Conservation (phyloP, 2,113 vertebrate genomes). For the Brachyhypopomus occidentalis region DNA sequence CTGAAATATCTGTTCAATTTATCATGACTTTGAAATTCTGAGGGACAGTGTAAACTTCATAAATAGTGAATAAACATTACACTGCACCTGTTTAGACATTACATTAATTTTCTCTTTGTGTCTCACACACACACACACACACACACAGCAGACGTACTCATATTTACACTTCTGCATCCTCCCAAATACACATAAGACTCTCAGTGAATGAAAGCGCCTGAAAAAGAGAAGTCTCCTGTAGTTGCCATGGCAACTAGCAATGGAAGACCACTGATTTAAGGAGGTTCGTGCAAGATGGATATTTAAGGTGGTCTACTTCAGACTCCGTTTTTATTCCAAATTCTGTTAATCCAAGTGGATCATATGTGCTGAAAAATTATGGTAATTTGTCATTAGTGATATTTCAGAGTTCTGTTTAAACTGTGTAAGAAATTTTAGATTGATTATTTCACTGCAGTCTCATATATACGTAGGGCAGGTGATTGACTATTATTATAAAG, state of each 20-base stretch:
- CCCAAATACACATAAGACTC: conserved; percentile 49
- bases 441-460: not conserved
- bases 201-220: conserved; percentile 47
- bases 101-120: not conserved
- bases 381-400: not conserved
- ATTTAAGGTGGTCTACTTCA: conserved; percentile 64
- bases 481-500: not conserved
- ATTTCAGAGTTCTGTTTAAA: not conserved
- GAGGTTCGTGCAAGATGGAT: conserved; percentile 52
- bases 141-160: conserved; percentile 8
- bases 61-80: not conserved
- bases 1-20: conserved; percentile 5
- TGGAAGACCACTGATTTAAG: conserved; percentile 66
- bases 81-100: not conserved
- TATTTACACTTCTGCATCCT: conserved; percentile 43
- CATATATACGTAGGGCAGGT: not conserved
- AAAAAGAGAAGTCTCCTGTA: conserved; percentile 70
- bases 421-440: not conserved
- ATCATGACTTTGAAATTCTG: not conserved
- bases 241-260: conserved; percentile 79
- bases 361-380: not conserved
- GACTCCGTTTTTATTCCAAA: not conserved
- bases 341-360: not conserved
- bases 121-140: not conserved
- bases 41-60: not conserved